Evolutionary conservation across 2,113 vertebrate genomes (phyloP).

Genomic region (Typhlomys cinereus): DNA sequence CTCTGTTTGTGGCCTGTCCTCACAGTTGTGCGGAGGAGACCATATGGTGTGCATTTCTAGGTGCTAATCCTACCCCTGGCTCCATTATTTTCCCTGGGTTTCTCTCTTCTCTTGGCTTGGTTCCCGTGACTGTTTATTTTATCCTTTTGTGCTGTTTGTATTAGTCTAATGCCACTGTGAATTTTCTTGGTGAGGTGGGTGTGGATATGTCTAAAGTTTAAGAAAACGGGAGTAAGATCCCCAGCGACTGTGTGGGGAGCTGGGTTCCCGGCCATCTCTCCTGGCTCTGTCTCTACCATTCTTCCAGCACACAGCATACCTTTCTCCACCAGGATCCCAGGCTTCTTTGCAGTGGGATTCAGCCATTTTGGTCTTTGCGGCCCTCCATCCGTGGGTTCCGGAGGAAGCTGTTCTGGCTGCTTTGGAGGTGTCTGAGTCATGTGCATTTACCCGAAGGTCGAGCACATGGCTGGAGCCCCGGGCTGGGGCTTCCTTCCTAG

Average conservation of each 20-base stretch:
- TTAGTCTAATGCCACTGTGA: neutral
- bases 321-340: neutral
- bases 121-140: slow-evolving; percentile 33
- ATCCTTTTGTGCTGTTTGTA: neutral
- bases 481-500: neutral
- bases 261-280: neutral
- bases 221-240: neutral
- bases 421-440: neutral
- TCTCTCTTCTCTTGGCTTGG: neutral
- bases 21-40: neutral
- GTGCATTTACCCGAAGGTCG: neutral
- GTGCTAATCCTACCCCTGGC: neutral
- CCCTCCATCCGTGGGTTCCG: neutral
- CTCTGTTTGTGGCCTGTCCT: neutral
- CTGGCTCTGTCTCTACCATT: neutral
- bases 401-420: neutral
- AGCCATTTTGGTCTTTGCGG: neutral
- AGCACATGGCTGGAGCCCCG: neutral
- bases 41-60: neutral
- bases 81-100: neutral
- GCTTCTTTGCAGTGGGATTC: neutral
- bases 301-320: accelerated
- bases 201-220: neutral
- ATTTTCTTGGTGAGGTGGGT: neutral
- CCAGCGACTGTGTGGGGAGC: neutral